Evolutionary conservation across 1,140 invertebrate species (phyloP).

Genomic region (Dendrolimus punctatus): DNA sequence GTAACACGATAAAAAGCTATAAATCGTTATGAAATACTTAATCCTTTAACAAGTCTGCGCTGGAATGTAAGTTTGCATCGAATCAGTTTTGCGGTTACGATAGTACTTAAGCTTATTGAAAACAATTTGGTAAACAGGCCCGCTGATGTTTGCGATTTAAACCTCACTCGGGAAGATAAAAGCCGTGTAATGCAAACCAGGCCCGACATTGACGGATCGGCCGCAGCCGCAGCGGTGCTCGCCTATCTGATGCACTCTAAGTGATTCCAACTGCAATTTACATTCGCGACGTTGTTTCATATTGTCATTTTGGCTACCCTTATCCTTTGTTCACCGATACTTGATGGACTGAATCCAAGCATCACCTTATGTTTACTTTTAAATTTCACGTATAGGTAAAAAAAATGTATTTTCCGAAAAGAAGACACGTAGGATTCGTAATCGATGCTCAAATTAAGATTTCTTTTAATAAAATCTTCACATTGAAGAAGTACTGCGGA

Average conservation of each 20-base stretch:
- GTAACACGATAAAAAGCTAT: conserved; percentile 56
- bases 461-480: too few species aligned
- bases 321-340: conserved; percentile 36
- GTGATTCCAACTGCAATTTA: conserved; percentile 62
- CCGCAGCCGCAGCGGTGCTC: conserved; percentile 53
- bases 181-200: conserved; percentile 63
- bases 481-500: too few species aligned
- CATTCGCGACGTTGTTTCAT: conserved; percentile 53
- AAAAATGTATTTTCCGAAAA: too few species aligned
- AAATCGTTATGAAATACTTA: conserved; percentile 52
- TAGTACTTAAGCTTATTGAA: conserved; percentile 64
- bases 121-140: conserved; percentile 67
- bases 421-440: too few species aligned
- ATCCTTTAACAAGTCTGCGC: conserved; percentile 44
- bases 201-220: conserved; percentile 67
- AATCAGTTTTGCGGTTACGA: conserved; percentile 38
- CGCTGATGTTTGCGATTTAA: conserved; percentile 64
- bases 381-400: neutral
- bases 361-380: conserved; percentile 1
- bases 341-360: conserved; percentile 18
- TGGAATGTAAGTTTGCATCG: conserved; percentile 20
- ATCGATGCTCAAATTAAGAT: too few species aligned
- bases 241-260: conserved; percentile 68
- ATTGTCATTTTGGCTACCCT: conserved; percentile 52
- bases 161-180: conserved; percentile 59